phyloP scores from a whole-genome alignment of 2,797 vertebrate species.

The Toxotes lorentzi region DNA sequence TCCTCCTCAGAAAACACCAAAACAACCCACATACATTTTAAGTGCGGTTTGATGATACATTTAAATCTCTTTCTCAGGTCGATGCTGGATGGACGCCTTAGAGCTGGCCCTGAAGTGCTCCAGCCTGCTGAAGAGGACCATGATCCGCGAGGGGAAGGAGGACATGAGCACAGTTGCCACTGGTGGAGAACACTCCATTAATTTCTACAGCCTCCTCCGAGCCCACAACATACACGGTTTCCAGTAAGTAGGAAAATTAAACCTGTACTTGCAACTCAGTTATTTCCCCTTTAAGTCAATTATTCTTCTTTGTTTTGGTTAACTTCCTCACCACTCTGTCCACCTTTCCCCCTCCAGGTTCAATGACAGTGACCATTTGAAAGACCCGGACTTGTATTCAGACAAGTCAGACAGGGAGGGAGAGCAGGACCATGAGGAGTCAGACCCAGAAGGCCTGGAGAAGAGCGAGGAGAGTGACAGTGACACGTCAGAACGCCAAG shows the following conservation, averaged over 20 bases:
- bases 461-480: slow-evolving; percentile 98
- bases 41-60: neutral
- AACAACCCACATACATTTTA: too few relatives aligned
- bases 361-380: slow-evolving; percentile 95
- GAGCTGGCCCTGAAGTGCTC: slow-evolving; percentile 98
- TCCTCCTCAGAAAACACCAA: neutral
- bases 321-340: neutral
- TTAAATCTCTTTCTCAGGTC: slow-evolving; percentile 81
- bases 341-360: slow-evolving; percentile 82
- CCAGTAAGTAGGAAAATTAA: slow-evolving; percentile 86
- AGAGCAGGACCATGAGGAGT: slow-evolving; percentile 95
- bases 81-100: slow-evolving; percentile 99
- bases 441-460: slow-evolving; percentile 93
- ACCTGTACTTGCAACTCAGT: neutral
- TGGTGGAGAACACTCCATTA: slow-evolving; percentile 89
- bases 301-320: neutral
- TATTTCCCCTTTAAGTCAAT: neutral
- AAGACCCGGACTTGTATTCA: slow-evolving; percentile 96
- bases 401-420: slow-evolving; percentile 98
- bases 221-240: slow-evolving; percentile 94
- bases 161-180: slow-evolving; percentile 83
- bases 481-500: slow-evolving; percentile 96
- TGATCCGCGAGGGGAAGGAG: slow-evolving; percentile 98
- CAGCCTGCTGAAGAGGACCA: slow-evolving; percentile 95
- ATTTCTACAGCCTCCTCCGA: slow-evolving; percentile 94